Evolutionary conservation across 2,113 vertebrate species (phyloP).

Genomic region (Pterophyllum scalare): DNA sequence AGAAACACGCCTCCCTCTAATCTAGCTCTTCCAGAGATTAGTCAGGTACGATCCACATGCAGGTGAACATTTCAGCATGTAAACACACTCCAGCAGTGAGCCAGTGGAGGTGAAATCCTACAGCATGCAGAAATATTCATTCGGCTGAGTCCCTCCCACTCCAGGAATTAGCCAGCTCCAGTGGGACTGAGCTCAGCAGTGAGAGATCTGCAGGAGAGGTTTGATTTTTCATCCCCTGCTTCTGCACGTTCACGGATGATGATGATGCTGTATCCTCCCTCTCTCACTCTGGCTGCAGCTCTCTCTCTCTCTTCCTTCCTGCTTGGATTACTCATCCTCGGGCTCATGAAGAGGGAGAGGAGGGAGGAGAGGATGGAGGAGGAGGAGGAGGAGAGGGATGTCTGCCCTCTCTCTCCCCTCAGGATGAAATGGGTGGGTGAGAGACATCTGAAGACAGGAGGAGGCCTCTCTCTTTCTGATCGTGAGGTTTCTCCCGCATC

Average conservation of each 20-base stretch:
- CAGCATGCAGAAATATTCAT: background rate
- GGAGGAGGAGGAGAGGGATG: background rate
- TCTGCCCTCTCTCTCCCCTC: slow-evolving; percentile 5
- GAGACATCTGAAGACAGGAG: background rate
- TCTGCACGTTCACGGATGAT: slow-evolving; percentile 37
- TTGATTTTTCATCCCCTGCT: slow-evolving; percentile 3
- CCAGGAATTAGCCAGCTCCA: slow-evolving; percentile 2
- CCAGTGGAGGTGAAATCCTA: background rate
- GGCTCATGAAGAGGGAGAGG: slow-evolving; percentile 6
- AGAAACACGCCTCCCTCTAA: background rate
- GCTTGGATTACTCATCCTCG: slow-evolving; percentile 65
- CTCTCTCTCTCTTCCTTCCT: slow-evolving; percentile 19
- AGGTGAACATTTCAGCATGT: background rate
- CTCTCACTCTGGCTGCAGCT: background rate
- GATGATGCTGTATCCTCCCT: slow-evolving; percentile 42
- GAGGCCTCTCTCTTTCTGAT: slow-evolving; percentile 15
- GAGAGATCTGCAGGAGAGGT: slow-evolving; percentile 3
- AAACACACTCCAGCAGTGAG: background rate
- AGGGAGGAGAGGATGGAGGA: background rate
- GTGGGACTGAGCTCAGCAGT: background rate
- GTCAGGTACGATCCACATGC: slow-evolving; percentile 4
- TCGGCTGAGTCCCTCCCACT: background rate
- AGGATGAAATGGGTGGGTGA: background rate
- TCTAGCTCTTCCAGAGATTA: slow-evolving; percentile 32
- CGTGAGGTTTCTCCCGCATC: slow-evolving; percentile 70